Evolutionary conservation across 2,888 invertebrate genomes (phyloP).

Genomic region (Lepidonotus clava): DNA sequence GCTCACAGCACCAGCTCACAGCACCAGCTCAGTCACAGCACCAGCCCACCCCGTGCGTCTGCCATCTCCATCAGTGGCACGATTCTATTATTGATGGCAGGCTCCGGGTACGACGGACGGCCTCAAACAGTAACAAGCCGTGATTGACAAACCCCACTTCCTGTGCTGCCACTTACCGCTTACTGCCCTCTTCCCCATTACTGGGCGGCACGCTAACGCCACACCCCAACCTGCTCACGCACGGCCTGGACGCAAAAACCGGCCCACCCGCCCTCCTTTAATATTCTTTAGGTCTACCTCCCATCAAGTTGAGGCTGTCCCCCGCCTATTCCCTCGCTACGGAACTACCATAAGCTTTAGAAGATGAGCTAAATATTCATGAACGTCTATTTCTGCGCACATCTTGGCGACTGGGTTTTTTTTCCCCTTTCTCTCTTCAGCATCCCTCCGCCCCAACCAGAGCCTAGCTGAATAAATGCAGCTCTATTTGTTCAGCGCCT

Average conservation of each 20-base stretch:
- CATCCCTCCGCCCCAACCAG: too few species aligned
- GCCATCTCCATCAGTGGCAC: neutral
- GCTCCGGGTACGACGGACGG: neutral
- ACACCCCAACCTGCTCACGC: too few species aligned
- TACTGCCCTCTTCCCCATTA: conserved; percentile 6
- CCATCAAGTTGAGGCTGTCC: neutral
- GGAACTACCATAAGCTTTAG: neutral
- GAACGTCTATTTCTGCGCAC: neutral
- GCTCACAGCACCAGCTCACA: neutral
- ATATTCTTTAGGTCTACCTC: neutral
- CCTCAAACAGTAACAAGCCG: conserved; percentile 33
- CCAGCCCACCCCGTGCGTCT: neutral
- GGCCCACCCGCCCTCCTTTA: conserved; percentile 2
- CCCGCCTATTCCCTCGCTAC: neutral
- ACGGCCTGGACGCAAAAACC: too few species aligned
- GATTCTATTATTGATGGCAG: neutral
- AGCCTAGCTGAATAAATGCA: conserved; percentile 13
- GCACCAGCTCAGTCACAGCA: neutral
- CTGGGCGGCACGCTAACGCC: neutral
- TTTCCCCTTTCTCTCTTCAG: too few species aligned
- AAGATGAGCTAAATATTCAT: conserved; percentile 8
- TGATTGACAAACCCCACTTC: conserved; percentile 3
- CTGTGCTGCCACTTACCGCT: neutral
- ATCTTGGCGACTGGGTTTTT: too few species aligned
- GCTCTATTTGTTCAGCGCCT: neutral